Percentiles rank a stretch among this genome's conserved stretches.
Conservation (phyloP, 2,113 vertebrate genomes). For the Pelecanus crispus region DNA sequence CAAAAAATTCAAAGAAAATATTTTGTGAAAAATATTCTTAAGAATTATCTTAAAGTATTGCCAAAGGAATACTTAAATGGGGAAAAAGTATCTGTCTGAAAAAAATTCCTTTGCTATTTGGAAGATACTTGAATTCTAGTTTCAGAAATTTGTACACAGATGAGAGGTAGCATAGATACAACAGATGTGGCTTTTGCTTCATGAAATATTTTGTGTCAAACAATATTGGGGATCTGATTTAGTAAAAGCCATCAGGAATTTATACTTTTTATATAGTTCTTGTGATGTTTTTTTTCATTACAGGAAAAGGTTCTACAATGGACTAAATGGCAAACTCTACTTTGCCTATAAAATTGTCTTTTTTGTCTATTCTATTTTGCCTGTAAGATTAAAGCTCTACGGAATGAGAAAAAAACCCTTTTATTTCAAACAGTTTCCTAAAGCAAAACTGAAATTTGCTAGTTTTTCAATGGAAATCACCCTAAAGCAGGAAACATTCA, state of each 20-base stretch:
- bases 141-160: background rate
- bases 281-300: background rate
- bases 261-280: background rate
- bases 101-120: background rate
- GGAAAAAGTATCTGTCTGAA: background rate
- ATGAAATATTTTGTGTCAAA: background rate
- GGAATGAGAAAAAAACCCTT: background rate
- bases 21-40: background rate
- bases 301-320: background rate
- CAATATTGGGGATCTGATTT: background rate
- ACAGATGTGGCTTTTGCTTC: background rate
- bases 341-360: background rate
- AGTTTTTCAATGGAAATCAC: background rate
- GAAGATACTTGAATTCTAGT: background rate
- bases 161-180: constrained; percentile 31
- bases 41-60: background rate
- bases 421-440: background rate
- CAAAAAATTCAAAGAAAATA: background rate
- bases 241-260: background rate
- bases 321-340: background rate
- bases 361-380: background rate
- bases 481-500: constrained; percentile 3
- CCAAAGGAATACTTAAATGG: background rate
- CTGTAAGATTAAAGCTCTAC: background rate
- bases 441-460: background rate